Percentiles rank a stretch among this genome's conserved stretches.
These are phyloP conservation scores for Piezodorus guildinii DNA, from an alignment of 1,140 invertebrate genomes.

Conservation along the genomic window DNA sequence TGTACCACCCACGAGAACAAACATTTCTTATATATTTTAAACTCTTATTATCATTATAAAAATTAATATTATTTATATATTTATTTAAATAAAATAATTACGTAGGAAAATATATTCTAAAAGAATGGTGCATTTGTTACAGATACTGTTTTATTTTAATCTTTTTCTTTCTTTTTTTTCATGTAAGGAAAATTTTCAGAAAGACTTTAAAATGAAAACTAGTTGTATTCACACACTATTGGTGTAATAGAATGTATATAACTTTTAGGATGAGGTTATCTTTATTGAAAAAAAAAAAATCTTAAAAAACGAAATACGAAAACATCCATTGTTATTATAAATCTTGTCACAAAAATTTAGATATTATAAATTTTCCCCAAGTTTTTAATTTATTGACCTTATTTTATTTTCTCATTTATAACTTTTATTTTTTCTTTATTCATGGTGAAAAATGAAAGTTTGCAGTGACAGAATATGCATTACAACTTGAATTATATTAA, in stretches of 20 bases:
- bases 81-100: constrained; percentile 23
- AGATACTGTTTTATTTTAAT: not conserved
- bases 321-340: constrained; percentile 15
- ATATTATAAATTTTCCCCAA: constrained; percentile 8
- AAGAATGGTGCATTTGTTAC: constrained; percentile 22
- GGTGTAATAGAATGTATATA: constrained; percentile 21
- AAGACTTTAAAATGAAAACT: constrained; percentile 16
- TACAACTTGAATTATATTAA: too few relatives aligned
- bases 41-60: constrained; percentile 14
- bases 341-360: constrained; percentile 3
- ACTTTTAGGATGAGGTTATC: constrained; percentile 12
- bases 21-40: constrained; percentile 1
- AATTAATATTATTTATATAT: constrained; percentile 22
- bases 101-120: constrained; percentile 25
- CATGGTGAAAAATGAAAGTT: too few relatives aligned
- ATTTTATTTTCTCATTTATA: not conserved
- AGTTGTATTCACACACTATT: constrained; percentile 21
- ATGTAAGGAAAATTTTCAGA: constrained; percentile 19
- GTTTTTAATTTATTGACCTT: not conserved
- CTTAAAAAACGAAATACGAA: constrained; percentile 6
- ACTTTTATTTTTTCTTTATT: not conserved
- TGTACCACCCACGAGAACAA: constrained; percentile 16
- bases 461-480: too few relatives aligned
- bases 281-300: constrained; percentile 8
- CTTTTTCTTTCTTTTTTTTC: constrained; percentile 18